A percentile compares a stretch with the other conserved stretches of the same genome.
Conservation (phyloP, 2,888 invertebrate genomes). For the Lacanobia wlatinum region DNA sequence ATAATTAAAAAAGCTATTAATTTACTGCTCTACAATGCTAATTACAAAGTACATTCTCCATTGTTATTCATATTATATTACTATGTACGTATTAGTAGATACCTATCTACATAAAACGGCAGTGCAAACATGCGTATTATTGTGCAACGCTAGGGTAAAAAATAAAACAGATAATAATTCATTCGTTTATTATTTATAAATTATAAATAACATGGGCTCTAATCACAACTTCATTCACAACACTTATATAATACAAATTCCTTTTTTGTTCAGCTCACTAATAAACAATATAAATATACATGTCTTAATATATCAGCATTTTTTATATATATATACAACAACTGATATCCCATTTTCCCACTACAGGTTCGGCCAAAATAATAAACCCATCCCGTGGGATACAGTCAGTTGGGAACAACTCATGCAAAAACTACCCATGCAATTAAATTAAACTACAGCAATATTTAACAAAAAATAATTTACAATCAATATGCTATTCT, state of each 20-base stretch:
- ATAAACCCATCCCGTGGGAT: slow-evolving; percentile 58
- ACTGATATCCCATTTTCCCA: slow-evolving; percentile 54
- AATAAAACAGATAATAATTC: slow-evolving; percentile 84
- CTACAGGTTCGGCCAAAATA: slow-evolving; percentile 23
- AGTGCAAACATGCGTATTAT: slow-evolving; percentile 73
- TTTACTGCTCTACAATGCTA: slow-evolving; percentile 37
- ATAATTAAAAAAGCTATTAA: slow-evolving; percentile 58
- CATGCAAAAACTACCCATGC: slow-evolving; percentile 84
- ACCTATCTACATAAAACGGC: slow-evolving; percentile 43
- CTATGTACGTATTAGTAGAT: slow-evolving; percentile 51
- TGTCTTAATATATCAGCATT: slow-evolving; percentile 29
- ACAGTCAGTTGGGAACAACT: slow-evolving; percentile 67
- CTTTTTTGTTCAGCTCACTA: slow-evolving; percentile 39
- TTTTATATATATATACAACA: slow-evolving; percentile 44
- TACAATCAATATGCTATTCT: slow-evolving; percentile 76
- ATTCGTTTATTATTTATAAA: slow-evolving; percentile 85
- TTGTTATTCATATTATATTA: slow-evolving; percentile 33
- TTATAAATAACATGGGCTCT: slow-evolving; percentile 83
- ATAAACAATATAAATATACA: slow-evolving; percentile 54
- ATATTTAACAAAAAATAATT: slow-evolving; percentile 77
- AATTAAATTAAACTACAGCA: slow-evolving; percentile 75
- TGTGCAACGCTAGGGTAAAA: slow-evolving; percentile 70
- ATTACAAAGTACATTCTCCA: slow-evolving; percentile 42
- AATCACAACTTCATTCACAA: slow-evolving; percentile 81
- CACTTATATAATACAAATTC: slow-evolving; percentile 68